These are phyloP conservation scores for Melinopterus prodromus DNA, from an alignment of 2,888 invertebrate genomes.

Conservation along the genomic window DNA sequence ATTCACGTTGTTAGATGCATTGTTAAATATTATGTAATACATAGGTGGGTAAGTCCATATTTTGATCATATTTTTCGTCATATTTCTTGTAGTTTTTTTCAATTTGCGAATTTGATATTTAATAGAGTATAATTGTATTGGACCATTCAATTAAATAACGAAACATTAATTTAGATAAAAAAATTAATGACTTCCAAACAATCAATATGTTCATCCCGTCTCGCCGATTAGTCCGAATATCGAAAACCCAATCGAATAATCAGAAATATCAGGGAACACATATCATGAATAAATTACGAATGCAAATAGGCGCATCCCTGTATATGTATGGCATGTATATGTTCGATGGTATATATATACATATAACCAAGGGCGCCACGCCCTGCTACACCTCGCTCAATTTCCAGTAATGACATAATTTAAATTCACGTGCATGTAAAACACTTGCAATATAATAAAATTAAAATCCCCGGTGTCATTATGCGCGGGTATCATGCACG, in stretches of 20 bases:
- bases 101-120: no score
- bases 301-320: background rate
- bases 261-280: background rate
- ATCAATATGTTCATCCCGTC: background rate
- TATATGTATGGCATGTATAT: no score
- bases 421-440: constrained; percentile 24
- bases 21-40: no score
- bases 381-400: constrained; percentile 8
- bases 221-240: background rate
- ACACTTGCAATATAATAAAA: constrained; percentile 24
- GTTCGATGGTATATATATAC: background rate
- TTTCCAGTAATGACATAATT: constrained; percentile 22
- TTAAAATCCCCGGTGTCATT: constrained; percentile 25
- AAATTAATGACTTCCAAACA: no score
- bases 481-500: background rate
- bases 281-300: background rate
- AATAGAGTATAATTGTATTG: no score
- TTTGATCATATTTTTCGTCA: no score
- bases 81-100: no score
- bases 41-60: no score
- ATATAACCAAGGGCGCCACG: constrained; percentile 7
- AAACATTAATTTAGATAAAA: no score
- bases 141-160: no score
- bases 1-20: no score
- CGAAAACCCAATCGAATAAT: background rate